Evolutionary conservation across 2,797 vertebrate species (phyloP).

Genomic region (Melanotaenia pygmaea): DNA sequence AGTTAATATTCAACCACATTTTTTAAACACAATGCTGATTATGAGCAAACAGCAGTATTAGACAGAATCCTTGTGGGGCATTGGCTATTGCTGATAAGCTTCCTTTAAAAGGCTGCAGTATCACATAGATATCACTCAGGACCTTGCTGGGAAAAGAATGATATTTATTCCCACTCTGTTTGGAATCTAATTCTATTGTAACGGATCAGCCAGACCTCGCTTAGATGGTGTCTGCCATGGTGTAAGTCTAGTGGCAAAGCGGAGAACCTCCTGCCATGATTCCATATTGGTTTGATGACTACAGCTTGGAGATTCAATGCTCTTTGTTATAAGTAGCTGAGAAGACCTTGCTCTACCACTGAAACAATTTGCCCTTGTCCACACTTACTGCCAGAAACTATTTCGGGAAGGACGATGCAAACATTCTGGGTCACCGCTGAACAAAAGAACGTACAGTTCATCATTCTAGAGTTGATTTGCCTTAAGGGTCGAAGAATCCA

Average conservation of each 20-base stretch:
- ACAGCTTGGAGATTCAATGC: constrained; percentile 50
- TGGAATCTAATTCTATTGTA: constrained; percentile 58
- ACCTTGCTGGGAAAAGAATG: constrained; percentile 53
- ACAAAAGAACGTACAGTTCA: constrained; percentile 50
- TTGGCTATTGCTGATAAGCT: constrained; percentile 56
- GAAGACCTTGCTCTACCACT: constrained; percentile 28
- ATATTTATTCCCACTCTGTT: constrained; percentile 61
- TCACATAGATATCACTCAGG: constrained; percentile 53
- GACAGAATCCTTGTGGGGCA: constrained; percentile 59
- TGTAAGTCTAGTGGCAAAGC: constrained; percentile 47
- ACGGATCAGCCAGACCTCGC: constrained; percentile 39
- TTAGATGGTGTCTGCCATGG: constrained; percentile 16
- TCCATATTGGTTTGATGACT: constrained; percentile 48
- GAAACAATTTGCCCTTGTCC: constrained; percentile 47
- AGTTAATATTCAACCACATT: constrained; percentile 76
- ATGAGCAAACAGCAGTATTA: constrained; percentile 73
- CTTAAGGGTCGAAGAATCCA: constrained; percentile 72
- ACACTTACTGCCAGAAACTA: constrained; percentile 36
- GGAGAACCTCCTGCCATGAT: constrained; percentile 37
- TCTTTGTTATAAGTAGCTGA: constrained; percentile 40
- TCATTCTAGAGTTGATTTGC: constrained; percentile 52
- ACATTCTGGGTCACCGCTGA: constrained; percentile 54
- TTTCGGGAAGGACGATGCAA: constrained; percentile 64
- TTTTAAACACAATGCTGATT: constrained; percentile 77
- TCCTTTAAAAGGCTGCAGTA: constrained; percentile 52